phyloP scores from a whole-genome alignment of 2,888 invertebrate genomes.

The Muschampia plurimacula region DNA sequence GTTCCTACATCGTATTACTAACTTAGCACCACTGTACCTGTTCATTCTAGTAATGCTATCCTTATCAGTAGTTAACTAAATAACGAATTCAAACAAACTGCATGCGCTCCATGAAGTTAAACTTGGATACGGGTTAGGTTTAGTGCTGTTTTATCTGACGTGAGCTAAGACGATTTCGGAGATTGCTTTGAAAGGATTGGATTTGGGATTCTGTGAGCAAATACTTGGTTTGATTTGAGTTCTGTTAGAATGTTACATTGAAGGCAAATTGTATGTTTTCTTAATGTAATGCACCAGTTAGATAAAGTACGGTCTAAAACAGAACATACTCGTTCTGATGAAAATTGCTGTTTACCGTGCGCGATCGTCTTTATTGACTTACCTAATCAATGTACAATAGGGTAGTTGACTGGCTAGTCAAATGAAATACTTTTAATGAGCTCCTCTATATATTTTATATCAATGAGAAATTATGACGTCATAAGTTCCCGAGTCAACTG shows the following conservation, averaged over 20 bases:
- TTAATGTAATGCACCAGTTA: background rate
- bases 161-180: constrained; percentile 2
- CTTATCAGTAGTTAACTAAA: background rate
- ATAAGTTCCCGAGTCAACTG: no score
- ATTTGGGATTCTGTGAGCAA: background rate
- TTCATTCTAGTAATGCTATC: no score
- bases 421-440: no score
- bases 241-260: background rate
- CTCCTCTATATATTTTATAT: no score
- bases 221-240: background rate
- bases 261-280: constrained; percentile 3
- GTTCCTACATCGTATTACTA: no score
- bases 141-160: constrained; percentile 13
- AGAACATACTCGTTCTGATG: no score
- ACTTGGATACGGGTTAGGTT: background rate
- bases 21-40: no score
- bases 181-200: constrained; percentile 14
- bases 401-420: no score
- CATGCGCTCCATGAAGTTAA: constrained; percentile 1
- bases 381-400: no score
- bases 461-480: no score
- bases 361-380: no score
- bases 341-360: no score
- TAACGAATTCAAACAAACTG: constrained; percentile 17
- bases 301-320: background rate